phyloP scores from a whole-genome alignment of 2,888 invertebrate genomes.

The Meiosimyza decipiens region DNA sequence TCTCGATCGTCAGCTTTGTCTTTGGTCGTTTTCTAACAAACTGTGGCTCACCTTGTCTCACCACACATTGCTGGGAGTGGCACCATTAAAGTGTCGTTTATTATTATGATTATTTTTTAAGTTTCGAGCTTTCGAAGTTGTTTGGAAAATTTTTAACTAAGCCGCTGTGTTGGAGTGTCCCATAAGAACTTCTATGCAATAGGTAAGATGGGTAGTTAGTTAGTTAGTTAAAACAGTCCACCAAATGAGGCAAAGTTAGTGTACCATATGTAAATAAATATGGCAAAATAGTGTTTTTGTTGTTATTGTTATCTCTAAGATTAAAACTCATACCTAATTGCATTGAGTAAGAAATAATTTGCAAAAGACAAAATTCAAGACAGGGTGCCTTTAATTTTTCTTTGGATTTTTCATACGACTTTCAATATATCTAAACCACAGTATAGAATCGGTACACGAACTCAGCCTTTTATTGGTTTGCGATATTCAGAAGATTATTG shows the following conservation, averaged over 20 bases:
- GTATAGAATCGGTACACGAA: too few species aligned
- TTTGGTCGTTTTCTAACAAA: not conserved
- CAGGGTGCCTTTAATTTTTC: not conserved
- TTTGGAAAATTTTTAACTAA: not conserved
- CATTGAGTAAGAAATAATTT: not conserved
- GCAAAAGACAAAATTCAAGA: not conserved
- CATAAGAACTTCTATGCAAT: not conserved
- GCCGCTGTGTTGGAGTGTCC: not conserved
- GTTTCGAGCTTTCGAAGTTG: not conserved
- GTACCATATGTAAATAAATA: slow-evolving; percentile 13
- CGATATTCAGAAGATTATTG: too few species aligned
- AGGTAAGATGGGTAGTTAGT: not conserved
- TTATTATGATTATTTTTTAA: slow-evolving; percentile 32
- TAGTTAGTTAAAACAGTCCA: not conserved
- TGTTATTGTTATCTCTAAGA: too few species aligned
- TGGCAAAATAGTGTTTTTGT: not conserved
- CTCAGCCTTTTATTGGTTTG: too few species aligned
- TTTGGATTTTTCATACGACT: too few species aligned
- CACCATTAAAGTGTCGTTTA: slow-evolving; percentile 31
- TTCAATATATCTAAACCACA: too few species aligned
- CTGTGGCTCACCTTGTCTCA: not conserved
- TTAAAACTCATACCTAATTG: too few species aligned
- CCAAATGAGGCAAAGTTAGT: slow-evolving; percentile 27
- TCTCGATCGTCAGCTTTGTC: slow-evolving; percentile 7
- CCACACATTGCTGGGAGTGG: slow-evolving; percentile 19